A percentile compares a stretch with the other conserved stretches of the same genome.
Conservation (phyloP, 2,888 invertebrate genomes). For the Caenorhabditis angaria region DNA sequence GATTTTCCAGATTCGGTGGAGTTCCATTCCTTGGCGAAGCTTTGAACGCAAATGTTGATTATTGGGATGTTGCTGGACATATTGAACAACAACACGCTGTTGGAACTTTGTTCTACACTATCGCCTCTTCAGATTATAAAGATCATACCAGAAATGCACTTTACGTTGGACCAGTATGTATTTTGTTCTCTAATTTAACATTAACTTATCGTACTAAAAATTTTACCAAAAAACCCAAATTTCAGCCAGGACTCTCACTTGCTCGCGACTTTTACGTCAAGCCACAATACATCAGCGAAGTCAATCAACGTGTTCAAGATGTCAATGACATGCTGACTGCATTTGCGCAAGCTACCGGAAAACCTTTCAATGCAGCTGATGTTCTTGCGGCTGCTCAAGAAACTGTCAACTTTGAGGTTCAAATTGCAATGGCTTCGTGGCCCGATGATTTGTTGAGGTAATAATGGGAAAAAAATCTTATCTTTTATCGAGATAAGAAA, state of each 20-base stretch:
- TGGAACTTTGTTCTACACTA: conserved; percentile 53
- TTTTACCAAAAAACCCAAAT: not conserved
- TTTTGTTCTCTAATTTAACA: too few relatives aligned
- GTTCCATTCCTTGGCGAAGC: conserved; percentile 47
- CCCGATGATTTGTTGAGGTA: conserved; percentile 54
- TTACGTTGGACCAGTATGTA: conserved; percentile 54
- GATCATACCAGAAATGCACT: conserved; percentile 53
- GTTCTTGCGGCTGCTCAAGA: conserved; percentile 36
- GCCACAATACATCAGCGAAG: conserved; percentile 54
- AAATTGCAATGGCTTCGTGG: conserved; percentile 59
- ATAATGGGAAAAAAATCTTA: not conserved
- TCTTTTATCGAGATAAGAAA: not conserved
- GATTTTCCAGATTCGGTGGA: conserved; percentile 44
- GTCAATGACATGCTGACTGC: conserved; percentile 29
- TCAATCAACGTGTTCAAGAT: conserved; percentile 44
- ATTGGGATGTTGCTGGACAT: conserved; percentile 39
- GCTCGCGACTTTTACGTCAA: conserved; percentile 64
- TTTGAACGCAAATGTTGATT: conserved; percentile 22
- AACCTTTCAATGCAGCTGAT: conserved; percentile 15
- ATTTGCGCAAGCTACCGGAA: conserved; percentile 36
- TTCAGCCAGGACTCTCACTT: conserved; percentile 46
- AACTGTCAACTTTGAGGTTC: conserved; percentile 46
- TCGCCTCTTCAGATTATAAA: conserved; percentile 60
- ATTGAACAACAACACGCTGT: conserved; percentile 54
- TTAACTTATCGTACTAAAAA: too few relatives aligned